Evolutionary conservation across 2,888 invertebrate genomes (phyloP).

Genomic region (Eupeodes luniger): DNA sequence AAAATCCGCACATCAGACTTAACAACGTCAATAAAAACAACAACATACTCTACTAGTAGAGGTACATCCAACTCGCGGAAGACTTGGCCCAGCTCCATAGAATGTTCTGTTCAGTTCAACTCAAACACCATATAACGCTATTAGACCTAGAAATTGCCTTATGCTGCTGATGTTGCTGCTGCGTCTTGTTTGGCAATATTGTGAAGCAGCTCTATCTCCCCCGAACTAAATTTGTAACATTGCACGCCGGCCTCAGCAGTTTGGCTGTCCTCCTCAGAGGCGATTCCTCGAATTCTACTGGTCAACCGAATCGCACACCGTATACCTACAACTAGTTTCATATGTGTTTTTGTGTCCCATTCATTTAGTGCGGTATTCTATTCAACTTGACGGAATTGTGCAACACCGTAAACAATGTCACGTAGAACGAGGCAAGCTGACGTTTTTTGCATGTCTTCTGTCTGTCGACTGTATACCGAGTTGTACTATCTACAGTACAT

Average conservation of each 20-base stretch:
- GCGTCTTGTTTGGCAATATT: constrained; percentile 20
- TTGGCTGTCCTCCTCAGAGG: constrained; percentile 50
- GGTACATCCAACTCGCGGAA: constrained; percentile 40
- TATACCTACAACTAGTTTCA: not conserved
- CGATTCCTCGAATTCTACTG: constrained; percentile 72
- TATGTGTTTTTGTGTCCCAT: constrained; percentile 45
- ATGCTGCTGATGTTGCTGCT: constrained; percentile 28
- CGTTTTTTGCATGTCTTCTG: constrained; percentile 63
- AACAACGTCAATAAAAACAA: constrained; percentile 28
- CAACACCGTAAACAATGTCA: constrained; percentile 73
- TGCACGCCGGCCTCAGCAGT: not conserved
- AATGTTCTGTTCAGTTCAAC: constrained; percentile 35
- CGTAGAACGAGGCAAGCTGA: constrained; percentile 72
- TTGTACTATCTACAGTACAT: constrained; percentile 25
- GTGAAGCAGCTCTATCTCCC: constrained; percentile 37
- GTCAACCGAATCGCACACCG: constrained; percentile 38
- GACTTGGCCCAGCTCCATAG: constrained; percentile 54
- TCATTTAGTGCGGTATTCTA: constrained; percentile 58
- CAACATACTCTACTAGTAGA: not conserved
- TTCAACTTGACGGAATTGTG: constrained; percentile 74
- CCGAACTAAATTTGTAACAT: constrained; percentile 72
- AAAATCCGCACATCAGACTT: constrained; percentile 37
- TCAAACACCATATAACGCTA: constrained; percentile 16
- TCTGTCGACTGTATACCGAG: constrained; percentile 38
- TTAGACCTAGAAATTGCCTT: constrained; percentile 35